Evolutionary conservation across 2,113 vertebrate genomes (phyloP).

Genomic region (Chaenocephalus aceratus): DNA sequence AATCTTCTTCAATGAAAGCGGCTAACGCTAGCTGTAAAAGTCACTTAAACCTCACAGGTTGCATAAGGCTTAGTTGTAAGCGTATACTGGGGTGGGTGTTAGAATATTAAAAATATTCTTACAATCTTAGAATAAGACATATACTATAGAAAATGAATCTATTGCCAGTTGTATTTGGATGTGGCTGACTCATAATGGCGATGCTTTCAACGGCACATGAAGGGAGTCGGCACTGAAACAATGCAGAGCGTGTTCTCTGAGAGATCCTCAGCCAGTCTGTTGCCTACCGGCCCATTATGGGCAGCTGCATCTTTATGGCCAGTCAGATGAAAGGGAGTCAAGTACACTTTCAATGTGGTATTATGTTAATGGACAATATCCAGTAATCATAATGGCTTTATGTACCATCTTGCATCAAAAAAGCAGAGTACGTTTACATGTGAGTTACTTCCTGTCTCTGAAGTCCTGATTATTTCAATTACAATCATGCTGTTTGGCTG

Average conservation of each 20-base stretch:
- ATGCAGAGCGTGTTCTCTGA: neutral
- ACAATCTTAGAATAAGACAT: too few species aligned
- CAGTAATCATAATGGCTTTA: conserved; percentile 37
- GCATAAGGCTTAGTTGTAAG: too few species aligned
- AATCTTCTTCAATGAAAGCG: too few species aligned
- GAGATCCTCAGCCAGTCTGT: conserved; percentile 6
- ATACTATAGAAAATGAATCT: neutral
- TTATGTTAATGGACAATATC: conserved; percentile 48
- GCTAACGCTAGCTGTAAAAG: too few species aligned
- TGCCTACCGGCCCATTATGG: conserved; percentile 21
- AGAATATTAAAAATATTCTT: too few species aligned
- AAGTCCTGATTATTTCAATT: conserved; percentile 59
- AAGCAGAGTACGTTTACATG: conserved; percentile 5
- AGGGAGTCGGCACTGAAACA: conserved; percentile 22
- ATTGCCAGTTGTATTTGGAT: neutral
- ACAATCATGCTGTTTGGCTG: conserved; percentile 48
- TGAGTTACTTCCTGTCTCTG: conserved; percentile 35
- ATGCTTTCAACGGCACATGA: conserved; percentile 13
- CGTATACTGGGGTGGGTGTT: too few species aligned
- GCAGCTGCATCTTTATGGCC: conserved; percentile 47
- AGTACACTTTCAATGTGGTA: conserved; percentile 24
- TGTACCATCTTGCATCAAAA: conserved; percentile 29
- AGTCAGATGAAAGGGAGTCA: conserved; percentile 52
- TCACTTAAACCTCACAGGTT: too few species aligned
- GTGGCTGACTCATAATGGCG: neutral